Percentiles rank a stretch among this genome's conserved stretches.
phyloP scores from a whole-genome alignment of 2,113 vertebrate genomes.

The Heloderma charlesbogerti region DNA sequence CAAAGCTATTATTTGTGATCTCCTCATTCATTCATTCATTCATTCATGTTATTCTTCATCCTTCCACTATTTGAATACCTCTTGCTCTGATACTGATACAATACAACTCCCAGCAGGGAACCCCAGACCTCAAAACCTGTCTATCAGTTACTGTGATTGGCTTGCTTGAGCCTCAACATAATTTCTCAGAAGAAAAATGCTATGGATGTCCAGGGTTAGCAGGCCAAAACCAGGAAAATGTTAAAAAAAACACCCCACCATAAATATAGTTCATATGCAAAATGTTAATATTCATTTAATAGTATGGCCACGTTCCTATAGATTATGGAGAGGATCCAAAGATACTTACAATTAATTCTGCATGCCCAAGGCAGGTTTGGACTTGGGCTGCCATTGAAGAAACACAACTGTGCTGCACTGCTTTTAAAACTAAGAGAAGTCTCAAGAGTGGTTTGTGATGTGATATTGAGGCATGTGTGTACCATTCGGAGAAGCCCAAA shows the following conservation, averaged over 20 bases:
- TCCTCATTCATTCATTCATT: background rate
- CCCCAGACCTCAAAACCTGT: background rate
- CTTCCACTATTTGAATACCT: conserved; percentile 15
- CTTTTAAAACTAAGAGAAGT: background rate
- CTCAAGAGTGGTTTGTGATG: background rate
- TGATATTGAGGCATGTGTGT: too few relatives aligned
- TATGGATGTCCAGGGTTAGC: background rate
- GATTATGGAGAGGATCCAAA: background rate
- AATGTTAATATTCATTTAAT: background rate
- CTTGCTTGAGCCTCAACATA: background rate
- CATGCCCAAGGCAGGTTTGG: background rate
- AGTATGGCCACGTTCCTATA: background rate
- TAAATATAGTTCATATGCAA: conserved; percentile 5
- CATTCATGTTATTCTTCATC: conserved; percentile 19
- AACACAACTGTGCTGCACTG: too few relatives aligned
- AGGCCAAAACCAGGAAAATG: background rate
- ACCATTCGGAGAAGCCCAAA: background rate
- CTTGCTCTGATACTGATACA: background rate
- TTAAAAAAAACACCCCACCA: background rate
- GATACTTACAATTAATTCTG: background rate
- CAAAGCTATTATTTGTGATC: conserved; percentile 31
- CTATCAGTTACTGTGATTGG: conserved; percentile 18
- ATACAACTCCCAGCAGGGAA: conserved; percentile 22
- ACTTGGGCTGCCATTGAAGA: background rate
- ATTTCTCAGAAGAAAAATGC: background rate